Base-by-base conservation (phyloP, 1,140 invertebrate species). In the Acromyrmex charruanus region DNA sequence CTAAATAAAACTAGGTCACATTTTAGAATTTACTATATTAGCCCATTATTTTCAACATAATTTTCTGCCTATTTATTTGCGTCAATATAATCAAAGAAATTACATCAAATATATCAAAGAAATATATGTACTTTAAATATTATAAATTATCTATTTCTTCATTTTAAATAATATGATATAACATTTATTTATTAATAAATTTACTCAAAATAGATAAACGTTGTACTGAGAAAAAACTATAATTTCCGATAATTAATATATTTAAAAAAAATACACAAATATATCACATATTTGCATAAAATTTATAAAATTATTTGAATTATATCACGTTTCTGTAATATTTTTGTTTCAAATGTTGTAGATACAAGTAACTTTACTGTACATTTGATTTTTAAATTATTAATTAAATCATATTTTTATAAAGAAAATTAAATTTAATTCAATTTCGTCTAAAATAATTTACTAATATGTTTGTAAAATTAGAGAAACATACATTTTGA, bases 1-100 rank as follows among this genome's bases (percentile, higher is more conserved):
- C 16, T 35, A 58, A 66, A n/a, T 58, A n/a, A 16, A 58, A 71
- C 49, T 55, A 71, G 79, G 16, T 16, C 31, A 5, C n/a, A 80
- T 58, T 80, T 80, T 39, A 80, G n/a, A 39, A 51, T 18, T 55
- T 7, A 12, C n/a, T 31, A 18, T 51, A 10, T 2, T 51, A 79
- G 16, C n/a, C 6, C 3, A 75, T 3, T 39, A 61, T 75, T 55
- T 55, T 28, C 53, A 79, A 66, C 2, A 35, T 31, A 3, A 21
- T 63, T 77, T 61, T 28, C n/a, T 25, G 39, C 31, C 3, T 25
- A 16, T 0, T 63, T 44, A 31, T 61, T 63, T 61, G 9, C 18
- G 5, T 2, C 1, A 44, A 12, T 44, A 44, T 61, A 61, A 44
- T 39, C 9, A 44, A 44, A 44, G 2, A 44, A 44, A 1, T 44